Percentiles rank a stretch among this genome's conserved stretches.
phyloP scores from a whole-genome alignment of 2,113 vertebrate species.

The Pantherophis guttatus region DNA sequence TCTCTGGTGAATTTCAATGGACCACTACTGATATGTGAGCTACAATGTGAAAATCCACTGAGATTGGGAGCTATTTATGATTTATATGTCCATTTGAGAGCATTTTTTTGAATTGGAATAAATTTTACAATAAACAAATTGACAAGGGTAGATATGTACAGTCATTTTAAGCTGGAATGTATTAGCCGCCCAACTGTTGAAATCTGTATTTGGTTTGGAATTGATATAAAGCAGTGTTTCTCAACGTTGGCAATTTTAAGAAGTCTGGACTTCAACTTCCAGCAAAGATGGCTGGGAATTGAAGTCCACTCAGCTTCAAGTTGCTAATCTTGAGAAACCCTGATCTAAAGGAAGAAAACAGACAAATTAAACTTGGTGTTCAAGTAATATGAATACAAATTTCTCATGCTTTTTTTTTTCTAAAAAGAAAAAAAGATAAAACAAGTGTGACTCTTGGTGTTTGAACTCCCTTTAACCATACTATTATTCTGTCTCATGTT shows the following conservation, averaged over 20 bases:
- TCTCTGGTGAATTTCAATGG: neutral
- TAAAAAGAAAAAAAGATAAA: neutral
- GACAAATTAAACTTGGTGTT: neutral
- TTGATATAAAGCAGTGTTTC: neutral
- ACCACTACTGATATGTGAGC: neutral
- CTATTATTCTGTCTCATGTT: neutral
- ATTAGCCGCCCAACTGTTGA: neutral
- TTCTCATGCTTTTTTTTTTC: neutral
- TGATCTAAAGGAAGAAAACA: neutral
- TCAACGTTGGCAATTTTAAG: no score
- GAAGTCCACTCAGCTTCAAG: neutral
- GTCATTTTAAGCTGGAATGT: neutral
- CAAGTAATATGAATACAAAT: neutral
- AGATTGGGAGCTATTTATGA: neutral
- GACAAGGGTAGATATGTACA: neutral
- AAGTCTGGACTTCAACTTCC: neutral
- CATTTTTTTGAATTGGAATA: neutral
- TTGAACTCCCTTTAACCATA: neutral
- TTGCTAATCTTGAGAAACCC: neutral
- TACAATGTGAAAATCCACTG: neutral
- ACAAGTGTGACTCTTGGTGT: neutral
- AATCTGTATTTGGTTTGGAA: neutral
- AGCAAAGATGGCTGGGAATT: no score
- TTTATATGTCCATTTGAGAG: neutral
- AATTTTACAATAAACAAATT: neutral